These are phyloP conservation scores for Phytoseiulus persimilis DNA, from an alignment of 2,888 invertebrate genomes.

Conservation along the genomic window DNA sequence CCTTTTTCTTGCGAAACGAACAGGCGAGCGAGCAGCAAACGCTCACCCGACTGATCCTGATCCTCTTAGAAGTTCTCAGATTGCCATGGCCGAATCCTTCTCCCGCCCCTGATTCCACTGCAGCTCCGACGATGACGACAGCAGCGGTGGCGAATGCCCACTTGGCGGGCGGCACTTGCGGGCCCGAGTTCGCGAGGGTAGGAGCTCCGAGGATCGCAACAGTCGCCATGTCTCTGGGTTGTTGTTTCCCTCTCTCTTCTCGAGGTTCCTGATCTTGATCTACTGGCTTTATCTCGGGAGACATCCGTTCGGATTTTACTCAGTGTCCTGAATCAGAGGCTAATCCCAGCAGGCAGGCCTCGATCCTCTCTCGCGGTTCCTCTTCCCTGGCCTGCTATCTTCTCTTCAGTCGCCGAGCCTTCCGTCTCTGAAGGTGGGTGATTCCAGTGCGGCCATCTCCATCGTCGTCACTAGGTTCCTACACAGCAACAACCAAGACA, in stretches of 20 bases:
- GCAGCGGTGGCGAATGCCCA: neutral
- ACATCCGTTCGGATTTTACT: neutral
- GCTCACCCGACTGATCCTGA: neutral
- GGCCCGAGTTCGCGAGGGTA: neutral
- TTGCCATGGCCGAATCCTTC: neutral
- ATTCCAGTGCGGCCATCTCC: too few relatives aligned
- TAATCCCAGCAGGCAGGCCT: neutral
- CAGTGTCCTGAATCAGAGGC: conserved; percentile 5
- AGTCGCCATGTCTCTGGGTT: neutral
- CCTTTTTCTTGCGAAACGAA: neutral
- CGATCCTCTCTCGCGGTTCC: neutral
- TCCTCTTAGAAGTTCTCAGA: conserved; percentile 5
- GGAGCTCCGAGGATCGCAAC: neutral
- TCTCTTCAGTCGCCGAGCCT: neutral
- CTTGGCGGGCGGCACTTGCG: neutral
- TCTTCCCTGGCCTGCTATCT: neutral
- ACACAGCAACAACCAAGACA: too few relatives aligned
- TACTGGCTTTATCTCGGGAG: neutral
- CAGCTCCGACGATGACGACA: neutral
- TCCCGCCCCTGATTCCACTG: neutral
- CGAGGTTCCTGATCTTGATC: neutral
- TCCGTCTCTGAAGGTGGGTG: neutral
- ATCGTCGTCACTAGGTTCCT: too few relatives aligned
- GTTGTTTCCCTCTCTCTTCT: neutral
- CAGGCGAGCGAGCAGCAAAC: neutral